These are phyloP conservation scores for Pasiphila rectangulata DNA, from an alignment of 2,888 invertebrate genomes.

Conservation along the genomic window DNA sequence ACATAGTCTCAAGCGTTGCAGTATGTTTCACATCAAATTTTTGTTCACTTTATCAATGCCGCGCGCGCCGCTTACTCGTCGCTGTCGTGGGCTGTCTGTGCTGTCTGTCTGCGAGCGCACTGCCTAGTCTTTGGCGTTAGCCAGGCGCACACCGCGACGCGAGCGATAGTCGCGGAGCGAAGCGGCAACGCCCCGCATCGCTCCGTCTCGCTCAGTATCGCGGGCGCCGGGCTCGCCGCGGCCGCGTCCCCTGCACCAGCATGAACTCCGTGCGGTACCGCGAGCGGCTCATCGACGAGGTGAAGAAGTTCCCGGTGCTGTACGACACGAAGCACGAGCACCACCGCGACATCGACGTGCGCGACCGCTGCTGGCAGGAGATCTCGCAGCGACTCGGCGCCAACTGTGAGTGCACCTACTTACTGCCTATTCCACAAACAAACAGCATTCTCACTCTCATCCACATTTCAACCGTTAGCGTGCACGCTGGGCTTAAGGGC, in stretches of 20 bases:
- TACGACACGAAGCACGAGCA: slow-evolving; percentile 71
- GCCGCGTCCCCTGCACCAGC: slow-evolving; percentile 40
- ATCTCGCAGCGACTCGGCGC: slow-evolving; percentile 65
- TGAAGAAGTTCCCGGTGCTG: slow-evolving; percentile 67
- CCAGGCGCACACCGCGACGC: slow-evolving; percentile 58
- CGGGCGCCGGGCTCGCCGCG: slow-evolving; percentile 50
- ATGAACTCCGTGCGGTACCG: slow-evolving; percentile 52
- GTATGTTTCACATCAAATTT: too few species aligned
- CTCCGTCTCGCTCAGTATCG: slow-evolving; percentile 68
- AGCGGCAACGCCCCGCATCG: slow-evolving; percentile 61
- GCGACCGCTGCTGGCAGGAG: slow-evolving; percentile 72
- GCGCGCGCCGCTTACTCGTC: too few species aligned
- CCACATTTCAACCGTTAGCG: too few species aligned
- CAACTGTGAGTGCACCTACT: slow-evolving; percentile 56
- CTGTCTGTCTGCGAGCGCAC: too few species aligned
- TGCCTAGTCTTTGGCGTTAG: too few species aligned
- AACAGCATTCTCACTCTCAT: too few species aligned
- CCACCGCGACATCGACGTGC: slow-evolving; percentile 66
- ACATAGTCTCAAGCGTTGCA: too few species aligned
- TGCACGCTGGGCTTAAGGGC: too few species aligned
- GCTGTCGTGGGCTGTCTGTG: too few species aligned
- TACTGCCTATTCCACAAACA: too few species aligned
- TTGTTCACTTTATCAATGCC: too few species aligned
- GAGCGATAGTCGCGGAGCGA: slow-evolving; percentile 48
- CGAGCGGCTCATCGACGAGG: slow-evolving; percentile 68